phyloP scores from a whole-genome alignment of 2,113 vertebrate species.

The Notarius quadriscutis region DNA sequence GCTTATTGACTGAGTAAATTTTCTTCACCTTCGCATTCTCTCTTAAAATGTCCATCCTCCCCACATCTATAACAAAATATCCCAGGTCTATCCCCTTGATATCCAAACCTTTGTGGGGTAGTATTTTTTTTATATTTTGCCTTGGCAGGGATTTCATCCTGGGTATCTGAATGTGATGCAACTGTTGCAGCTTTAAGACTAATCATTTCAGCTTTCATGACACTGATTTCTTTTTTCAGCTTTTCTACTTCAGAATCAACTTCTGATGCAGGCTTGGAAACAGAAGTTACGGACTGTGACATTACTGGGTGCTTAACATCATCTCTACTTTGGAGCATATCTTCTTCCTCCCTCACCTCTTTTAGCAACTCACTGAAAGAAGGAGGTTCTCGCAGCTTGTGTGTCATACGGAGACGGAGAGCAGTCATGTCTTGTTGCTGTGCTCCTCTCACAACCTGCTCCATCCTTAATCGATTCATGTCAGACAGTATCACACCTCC shows the following conservation, averaged over 20 bases:
- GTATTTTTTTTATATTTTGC: not conserved
- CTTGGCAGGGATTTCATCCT: too few species aligned
- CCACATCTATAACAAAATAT: not conserved
- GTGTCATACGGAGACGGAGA: not conserved
- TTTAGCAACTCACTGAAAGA: not conserved
- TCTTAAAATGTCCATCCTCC: slow-evolving; percentile 6
- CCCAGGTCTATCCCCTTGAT: not conserved
- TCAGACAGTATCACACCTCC: not conserved
- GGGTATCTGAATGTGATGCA: too few species aligned
- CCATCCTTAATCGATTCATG: not conserved
- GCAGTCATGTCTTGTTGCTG: not conserved
- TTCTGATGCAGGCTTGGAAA: not conserved
- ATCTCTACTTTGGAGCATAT: too few species aligned
- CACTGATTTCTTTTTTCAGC: too few species aligned
- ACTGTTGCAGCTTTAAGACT: too few species aligned
- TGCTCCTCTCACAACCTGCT: not conserved
- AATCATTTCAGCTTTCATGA: not conserved
- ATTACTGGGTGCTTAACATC: not conserved
- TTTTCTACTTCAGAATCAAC: not conserved
- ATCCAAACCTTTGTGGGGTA: too few species aligned
- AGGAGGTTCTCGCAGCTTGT: not conserved
- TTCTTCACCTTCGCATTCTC: slow-evolving; percentile 2
- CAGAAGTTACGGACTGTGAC: not conserved
- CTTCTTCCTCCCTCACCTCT: not conserved
- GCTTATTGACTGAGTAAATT: not conserved